Evolutionary conservation across 2,888 invertebrate species (phyloP), one percentile per base, ranked within the genome.

Genomic region (Mantis religiosa): DNA sequence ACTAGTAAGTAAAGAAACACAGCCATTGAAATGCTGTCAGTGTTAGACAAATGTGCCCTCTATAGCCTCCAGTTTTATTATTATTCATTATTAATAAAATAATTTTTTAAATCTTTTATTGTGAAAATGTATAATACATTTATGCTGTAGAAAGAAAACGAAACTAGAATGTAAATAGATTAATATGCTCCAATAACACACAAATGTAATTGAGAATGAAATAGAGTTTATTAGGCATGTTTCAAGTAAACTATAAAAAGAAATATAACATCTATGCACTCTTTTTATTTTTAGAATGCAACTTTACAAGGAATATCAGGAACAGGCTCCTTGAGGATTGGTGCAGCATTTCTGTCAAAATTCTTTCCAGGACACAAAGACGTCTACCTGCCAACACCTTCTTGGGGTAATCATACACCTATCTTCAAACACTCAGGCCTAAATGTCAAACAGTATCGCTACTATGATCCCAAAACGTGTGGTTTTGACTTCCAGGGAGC

Each of bases 351-450:
- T 93, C 93, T 99, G 90, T 96, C 95, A 89, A 96, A 95, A 91
- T 98, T 97, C 93, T 97, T 97, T 93, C 95, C 95, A 12, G 96
- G 97, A 81, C 95, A 94, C 91, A 98, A 98, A 93, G 96, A 96
- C 90, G 94, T 98, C 87, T 99, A 98, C 94, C 92, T 99, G 91
- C 99, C 99, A 8, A 94, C 95, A 2, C 99, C 99, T 7, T 97
- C 99, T 0, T 99, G 99, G 99, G 99, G 99, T 88, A 99, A 99
- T 93, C 99, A 99, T 93, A 96, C 96, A 0, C 98, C 99, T 88
- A 96, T 99, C 92, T 98, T 99, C 94, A 98, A 97, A 94, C 97
- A 97, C 92, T 94, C 98, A 87, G 97, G 97, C 4, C 93, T 99
- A 89, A 95, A 96, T 25, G 96, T 98, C 86, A 98, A 99, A 93